These are phyloP conservation scores for Mesorhabditis belari DNA, from an alignment of 2,888 invertebrate genomes.

Conservation along the genomic window DNA sequence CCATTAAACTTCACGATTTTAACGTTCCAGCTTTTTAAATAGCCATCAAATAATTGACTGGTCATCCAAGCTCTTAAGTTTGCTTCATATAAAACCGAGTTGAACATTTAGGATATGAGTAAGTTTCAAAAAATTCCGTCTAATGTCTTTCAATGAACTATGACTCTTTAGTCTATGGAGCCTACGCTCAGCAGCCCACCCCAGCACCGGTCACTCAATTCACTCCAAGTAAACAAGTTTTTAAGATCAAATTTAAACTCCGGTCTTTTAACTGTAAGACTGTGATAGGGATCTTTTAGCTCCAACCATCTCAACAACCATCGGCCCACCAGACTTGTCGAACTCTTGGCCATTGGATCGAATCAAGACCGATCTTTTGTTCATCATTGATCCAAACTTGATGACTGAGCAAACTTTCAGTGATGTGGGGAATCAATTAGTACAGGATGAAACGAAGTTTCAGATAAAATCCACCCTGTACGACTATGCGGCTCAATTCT, in stretches of 20 bases:
- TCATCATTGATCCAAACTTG: background rate
- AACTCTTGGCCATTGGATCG: background rate
- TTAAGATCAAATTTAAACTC: background rate
- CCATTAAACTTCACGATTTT: no score
- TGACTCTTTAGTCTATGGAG: background rate
- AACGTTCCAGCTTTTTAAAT: no score
- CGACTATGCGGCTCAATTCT: background rate
- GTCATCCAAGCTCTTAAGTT: no score
- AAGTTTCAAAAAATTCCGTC: no score
- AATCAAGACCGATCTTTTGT: background rate
- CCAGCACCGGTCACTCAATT: background rate
- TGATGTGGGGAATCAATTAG: background rate
- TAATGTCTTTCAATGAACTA: no score
- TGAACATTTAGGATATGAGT: no score
- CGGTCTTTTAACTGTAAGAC: background rate
- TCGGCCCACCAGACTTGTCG: no score
- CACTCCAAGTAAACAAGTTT: background rate
- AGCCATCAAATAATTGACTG: no score
- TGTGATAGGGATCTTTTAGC: no score
- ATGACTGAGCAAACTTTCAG: background rate
- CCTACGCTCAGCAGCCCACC: background rate
- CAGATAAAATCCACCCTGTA: background rate
- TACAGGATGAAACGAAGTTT: no score
- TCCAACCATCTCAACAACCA: no score
- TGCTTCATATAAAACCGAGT: no score